Evolutionary conservation across 2,113 vertebrate genomes (phyloP).

Genomic region (Pseudorasbora parva): DNA sequence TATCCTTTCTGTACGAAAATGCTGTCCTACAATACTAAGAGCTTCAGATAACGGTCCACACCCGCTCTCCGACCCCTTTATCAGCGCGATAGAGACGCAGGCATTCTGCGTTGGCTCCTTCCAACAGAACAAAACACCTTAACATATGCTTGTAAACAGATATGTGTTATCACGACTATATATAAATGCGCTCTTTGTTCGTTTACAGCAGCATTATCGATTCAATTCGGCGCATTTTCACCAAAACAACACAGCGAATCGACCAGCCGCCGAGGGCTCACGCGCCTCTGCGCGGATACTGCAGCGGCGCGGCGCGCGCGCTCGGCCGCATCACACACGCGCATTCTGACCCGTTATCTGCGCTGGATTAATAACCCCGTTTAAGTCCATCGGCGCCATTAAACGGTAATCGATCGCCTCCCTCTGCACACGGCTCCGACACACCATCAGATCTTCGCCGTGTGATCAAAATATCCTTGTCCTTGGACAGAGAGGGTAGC

Average conservation of each 20-base stretch:
- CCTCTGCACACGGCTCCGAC: neutral
- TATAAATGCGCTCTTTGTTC: neutral
- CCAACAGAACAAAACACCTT: neutral
- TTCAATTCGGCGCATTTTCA: neutral
- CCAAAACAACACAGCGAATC: conserved; percentile 8
- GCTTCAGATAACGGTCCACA: neutral
- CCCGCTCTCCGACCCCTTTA: conserved; percentile 9
- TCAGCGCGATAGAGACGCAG: neutral
- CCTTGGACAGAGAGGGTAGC: neutral
- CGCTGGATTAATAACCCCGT: neutral
- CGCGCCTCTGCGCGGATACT: conserved; percentile 32
- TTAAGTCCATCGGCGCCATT: neutral
- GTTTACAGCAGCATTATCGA: neutral
- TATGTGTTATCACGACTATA: neutral
- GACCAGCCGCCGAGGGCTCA: conserved; percentile 12
- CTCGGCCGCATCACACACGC: conserved; percentile 34
- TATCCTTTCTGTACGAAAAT: neutral
- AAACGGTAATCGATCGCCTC: neutral
- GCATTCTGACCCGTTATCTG: conserved; percentile 28
- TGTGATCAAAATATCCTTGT: conserved; percentile 17
- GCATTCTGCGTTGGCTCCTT: neutral
- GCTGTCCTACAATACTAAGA: neutral
- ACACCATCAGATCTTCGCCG: neutral
- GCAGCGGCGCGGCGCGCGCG: conserved; percentile 17
- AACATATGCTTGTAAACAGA: neutral